Conservation (phyloP, 2,113 vertebrate species). For the Zapornia atra region DNA sequence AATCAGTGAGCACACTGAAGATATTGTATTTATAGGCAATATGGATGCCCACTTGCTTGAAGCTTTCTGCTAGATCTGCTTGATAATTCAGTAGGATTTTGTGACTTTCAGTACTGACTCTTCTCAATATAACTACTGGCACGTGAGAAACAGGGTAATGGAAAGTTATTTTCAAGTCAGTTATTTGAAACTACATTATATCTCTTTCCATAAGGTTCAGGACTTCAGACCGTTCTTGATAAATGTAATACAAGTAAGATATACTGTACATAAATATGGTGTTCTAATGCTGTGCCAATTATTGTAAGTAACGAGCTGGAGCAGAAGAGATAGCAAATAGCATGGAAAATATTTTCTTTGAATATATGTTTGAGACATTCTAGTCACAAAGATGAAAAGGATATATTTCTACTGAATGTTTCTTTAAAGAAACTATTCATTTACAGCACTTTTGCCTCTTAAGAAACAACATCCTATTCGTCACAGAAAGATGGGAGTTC, state of each 20-base stretch:
- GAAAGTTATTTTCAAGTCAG: not conserved
- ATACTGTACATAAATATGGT: not conserved
- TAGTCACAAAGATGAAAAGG: not conserved
- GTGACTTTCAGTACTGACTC: not conserved
- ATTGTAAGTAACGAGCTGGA: not conserved
- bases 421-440: not conserved
- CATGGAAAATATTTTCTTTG: not conserved
- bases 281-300: not conserved
- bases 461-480: not conserved
- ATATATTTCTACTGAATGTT: not conserved
- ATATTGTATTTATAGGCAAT: not conserved
- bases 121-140: not conserved
- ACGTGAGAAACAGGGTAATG: not conserved
- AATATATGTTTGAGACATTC: not conserved
- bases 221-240: not conserved
- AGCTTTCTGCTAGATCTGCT: not conserved
- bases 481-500: not conserved
- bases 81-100: not conserved
- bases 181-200: not conserved
- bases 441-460: not conserved
- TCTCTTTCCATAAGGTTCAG: not conserved
- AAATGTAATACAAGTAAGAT: not conserved
- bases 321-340: not conserved
- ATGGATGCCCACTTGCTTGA: not conserved
- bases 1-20: not conserved